phyloP scores from a whole-genome alignment of 2,888 invertebrate species.

The Cylloceria caligata region DNA sequence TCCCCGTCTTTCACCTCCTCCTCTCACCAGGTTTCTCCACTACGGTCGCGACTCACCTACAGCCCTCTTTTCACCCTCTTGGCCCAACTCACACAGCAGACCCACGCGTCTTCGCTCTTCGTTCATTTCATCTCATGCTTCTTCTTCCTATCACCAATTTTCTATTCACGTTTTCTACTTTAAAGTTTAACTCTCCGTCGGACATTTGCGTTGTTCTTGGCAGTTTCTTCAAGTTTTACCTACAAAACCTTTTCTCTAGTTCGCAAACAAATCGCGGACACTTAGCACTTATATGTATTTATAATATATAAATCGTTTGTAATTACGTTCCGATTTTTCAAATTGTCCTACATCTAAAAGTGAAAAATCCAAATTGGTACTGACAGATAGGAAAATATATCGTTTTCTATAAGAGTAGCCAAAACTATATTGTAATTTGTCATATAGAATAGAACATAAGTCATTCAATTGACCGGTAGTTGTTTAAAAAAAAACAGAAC shows the following conservation, averaged over 20 bases:
- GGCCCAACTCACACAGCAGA: slow-evolving; percentile 62
- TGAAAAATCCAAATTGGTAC: too few species aligned
- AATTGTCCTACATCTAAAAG: neutral
- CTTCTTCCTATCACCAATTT: slow-evolving; percentile 65
- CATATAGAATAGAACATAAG: neutral
- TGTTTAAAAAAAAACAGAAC: neutral
- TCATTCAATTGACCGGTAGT: neutral
- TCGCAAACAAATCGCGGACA: slow-evolving; percentile 76
- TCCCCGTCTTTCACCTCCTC: slow-evolving; percentile 71
- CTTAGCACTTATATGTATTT: slow-evolving; percentile 77
- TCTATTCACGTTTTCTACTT: slow-evolving; percentile 42
- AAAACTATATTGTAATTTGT: neutral
- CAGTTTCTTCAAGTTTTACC: slow-evolving; percentile 69
- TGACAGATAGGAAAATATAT: neutral
- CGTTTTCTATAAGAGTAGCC: neutral
- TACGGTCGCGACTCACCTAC: slow-evolving; percentile 73
- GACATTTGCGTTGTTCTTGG: slow-evolving; percentile 64
- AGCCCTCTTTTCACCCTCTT: slow-evolving; percentile 68
- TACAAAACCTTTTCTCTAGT: slow-evolving; percentile 60
- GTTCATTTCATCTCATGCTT: slow-evolving; percentile 43
- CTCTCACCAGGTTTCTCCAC: slow-evolving; percentile 70
- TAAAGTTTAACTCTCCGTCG: slow-evolving; percentile 40
- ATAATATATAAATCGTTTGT: slow-evolving; percentile 49
- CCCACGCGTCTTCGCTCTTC: slow-evolving; percentile 61
- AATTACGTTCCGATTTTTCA: neutral